These are phyloP conservation scores for Dendrolimus pini DNA, from an alignment of 2,888 invertebrate genomes.

Conservation along the genomic window DNA sequence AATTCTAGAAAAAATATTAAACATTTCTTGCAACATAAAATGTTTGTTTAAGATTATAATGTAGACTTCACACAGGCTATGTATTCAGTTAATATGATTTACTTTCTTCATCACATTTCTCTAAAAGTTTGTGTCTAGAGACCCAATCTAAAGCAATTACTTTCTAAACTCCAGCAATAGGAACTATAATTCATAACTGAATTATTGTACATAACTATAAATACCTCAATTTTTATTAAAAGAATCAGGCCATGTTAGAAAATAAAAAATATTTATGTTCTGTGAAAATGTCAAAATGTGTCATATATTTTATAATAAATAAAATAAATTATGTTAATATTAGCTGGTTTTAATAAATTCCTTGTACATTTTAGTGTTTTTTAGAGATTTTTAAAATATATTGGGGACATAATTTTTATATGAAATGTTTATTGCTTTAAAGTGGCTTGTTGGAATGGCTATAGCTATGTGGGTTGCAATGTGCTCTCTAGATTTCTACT, in stretches of 20 bases:
- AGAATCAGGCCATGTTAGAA: not conserved
- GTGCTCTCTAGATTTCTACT: slow-evolving; percentile 36
- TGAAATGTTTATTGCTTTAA: slow-evolving; percentile 63
- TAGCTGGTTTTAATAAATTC: slow-evolving; percentile 28
- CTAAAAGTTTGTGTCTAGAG: too few relatives aligned
- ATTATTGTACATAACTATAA: too few relatives aligned
- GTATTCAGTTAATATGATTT: too few relatives aligned
- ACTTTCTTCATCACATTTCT: too few relatives aligned
- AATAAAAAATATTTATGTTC: slow-evolving; percentile 12
- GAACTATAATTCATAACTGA: too few relatives aligned
- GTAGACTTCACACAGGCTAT: too few relatives aligned
- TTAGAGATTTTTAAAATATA: slow-evolving; percentile 1
- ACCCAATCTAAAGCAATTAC: too few relatives aligned
- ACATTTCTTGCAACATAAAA: too few relatives aligned
- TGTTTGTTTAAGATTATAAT: too few relatives aligned
- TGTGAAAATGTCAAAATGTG: slow-evolving; percentile 22
- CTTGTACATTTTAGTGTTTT: slow-evolving; percentile 22
- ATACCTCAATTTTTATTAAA: too few relatives aligned
- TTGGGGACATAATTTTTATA: slow-evolving; percentile 3
- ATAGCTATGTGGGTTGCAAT: slow-evolving; percentile 51
- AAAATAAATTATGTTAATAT: slow-evolving; percentile 32
- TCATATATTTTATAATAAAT: slow-evolving; percentile 25
- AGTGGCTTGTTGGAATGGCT: slow-evolving; percentile 50
- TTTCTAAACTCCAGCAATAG: too few relatives aligned
- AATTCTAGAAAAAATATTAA: too few relatives aligned